phyloP scores from a whole-genome alignment of 2,113 vertebrate genomes.

The Asarcornis scutulata region DNA sequence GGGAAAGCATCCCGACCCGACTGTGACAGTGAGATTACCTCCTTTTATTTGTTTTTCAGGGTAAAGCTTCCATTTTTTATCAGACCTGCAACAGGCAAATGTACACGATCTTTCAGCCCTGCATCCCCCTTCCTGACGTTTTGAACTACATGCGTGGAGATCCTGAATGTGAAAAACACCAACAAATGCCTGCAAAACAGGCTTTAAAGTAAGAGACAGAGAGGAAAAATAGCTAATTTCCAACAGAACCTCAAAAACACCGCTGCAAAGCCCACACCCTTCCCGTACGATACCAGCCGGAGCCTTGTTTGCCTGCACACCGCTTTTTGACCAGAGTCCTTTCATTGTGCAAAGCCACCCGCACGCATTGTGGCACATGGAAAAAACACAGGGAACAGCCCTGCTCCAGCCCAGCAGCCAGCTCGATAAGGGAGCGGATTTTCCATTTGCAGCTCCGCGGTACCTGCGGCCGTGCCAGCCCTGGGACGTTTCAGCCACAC shows the following conservation, averaged over 20 bases:
- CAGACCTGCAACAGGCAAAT: slow-evolving; percentile 17
- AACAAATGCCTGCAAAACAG: not conserved
- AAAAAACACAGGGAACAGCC: not conserved
- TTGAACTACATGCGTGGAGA: not conserved
- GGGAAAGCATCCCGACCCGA: not conserved
- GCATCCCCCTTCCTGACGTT: slow-evolving; percentile 12
- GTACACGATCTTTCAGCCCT: not conserved
- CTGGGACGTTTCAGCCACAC: not conserved
- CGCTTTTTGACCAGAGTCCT: slow-evolving; percentile 12
- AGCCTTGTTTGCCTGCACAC: not conserved
- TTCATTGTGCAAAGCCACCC: slow-evolving; percentile 55
- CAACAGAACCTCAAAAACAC: slow-evolving; percentile 6
- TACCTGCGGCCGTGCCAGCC: not conserved
- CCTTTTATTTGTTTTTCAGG: slow-evolving; percentile 26
- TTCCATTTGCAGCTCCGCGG: not conserved
- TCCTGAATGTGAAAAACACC: not conserved
- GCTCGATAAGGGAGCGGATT: slow-evolving; percentile 23
- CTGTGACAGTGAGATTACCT: not conserved
- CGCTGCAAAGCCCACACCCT: slow-evolving; percentile 41
- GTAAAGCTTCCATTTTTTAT: slow-evolving; percentile 13
- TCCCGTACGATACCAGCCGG: slow-evolving; percentile 14
- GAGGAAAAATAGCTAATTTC: not conserved
- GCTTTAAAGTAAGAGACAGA: not conserved
- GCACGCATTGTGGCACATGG: not conserved
- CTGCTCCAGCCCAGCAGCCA: not conserved